Percentiles rank a stretch among this genome's conserved stretches.
Conservation (phyloP, 2,888 invertebrate genomes). For the Ormyrus rosae region DNA sequence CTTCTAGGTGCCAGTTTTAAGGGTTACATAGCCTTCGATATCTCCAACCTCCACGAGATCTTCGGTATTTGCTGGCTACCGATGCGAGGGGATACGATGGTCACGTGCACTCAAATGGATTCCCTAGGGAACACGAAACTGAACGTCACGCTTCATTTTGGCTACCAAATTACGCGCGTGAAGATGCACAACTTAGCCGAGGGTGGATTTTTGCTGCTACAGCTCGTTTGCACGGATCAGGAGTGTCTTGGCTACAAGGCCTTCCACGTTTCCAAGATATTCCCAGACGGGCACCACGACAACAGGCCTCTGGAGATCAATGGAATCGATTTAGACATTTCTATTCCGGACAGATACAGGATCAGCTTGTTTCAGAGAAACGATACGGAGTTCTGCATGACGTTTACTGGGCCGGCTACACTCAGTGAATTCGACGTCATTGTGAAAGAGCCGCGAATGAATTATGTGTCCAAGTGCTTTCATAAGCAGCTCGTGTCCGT, state of each 20-base stretch:
- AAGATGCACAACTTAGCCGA: constrained; percentile 1
- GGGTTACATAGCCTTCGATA: constrained; percentile 10
- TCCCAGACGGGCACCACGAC: neutral
- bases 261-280: constrained; percentile 1
- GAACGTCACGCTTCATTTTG: constrained; percentile 15
- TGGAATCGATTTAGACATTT: neutral
- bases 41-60: neutral
- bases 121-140: neutral
- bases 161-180: neutral
- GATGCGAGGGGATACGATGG: neutral
- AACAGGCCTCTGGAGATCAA: constrained; percentile 25
- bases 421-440: constrained; percentile 26
- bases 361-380: constrained; percentile 7
- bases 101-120: constrained; percentile 15
- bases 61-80: constrained; percentile 25
- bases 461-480: constrained; percentile 21
- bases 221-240: constrained; percentile 19
- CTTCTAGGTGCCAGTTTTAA: neutral
- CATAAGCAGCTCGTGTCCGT: constrained; percentile 9
- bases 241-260: constrained; percentile 19
- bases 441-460: neutral
- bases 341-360: constrained; percentile 17
- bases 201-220: constrained; percentile 28
- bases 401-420: constrained; percentile 2
- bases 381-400: neutral